phyloP scores from a whole-genome alignment of 2,797 vertebrate species.

The Peromyscus nudipes region DNA sequence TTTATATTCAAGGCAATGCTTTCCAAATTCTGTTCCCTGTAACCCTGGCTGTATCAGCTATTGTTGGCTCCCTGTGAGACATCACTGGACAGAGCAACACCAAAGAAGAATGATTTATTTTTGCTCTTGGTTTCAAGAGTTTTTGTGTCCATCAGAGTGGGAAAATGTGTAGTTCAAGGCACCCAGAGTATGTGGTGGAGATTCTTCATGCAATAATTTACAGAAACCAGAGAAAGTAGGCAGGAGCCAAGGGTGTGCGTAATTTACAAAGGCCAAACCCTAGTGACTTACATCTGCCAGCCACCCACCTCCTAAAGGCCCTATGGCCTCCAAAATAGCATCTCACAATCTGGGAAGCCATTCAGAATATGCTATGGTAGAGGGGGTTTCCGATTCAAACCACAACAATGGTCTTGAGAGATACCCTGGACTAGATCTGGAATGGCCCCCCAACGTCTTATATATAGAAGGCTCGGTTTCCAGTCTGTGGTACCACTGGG shows the following conservation, averaged over 20 bases:
- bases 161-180: background rate
- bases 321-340: background rate
- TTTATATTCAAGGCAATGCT: background rate
- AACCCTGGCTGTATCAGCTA: background rate
- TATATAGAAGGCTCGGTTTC: background rate
- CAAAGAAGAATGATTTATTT: background rate
- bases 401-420: background rate
- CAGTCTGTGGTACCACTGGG: rapidly evolving
- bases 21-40: constrained; percentile 6
- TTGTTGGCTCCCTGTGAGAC: background rate
- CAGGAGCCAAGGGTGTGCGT: too few relatives aligned
- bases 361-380: background rate
- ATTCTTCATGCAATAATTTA: background rate
- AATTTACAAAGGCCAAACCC: background rate
- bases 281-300: background rate
- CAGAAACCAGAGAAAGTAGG: background rate
- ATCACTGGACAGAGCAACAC: background rate
- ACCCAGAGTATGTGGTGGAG: background rate
- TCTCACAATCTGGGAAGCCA: background rate
- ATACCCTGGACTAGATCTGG: background rate
- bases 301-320: background rate
- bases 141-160: background rate
- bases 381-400: background rate
- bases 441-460: background rate
- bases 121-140: background rate